These are phyloP conservation scores for Megalopta genalis DNA, from an alignment of 1,140 invertebrate genomes.

Conservation along the genomic window DNA sequence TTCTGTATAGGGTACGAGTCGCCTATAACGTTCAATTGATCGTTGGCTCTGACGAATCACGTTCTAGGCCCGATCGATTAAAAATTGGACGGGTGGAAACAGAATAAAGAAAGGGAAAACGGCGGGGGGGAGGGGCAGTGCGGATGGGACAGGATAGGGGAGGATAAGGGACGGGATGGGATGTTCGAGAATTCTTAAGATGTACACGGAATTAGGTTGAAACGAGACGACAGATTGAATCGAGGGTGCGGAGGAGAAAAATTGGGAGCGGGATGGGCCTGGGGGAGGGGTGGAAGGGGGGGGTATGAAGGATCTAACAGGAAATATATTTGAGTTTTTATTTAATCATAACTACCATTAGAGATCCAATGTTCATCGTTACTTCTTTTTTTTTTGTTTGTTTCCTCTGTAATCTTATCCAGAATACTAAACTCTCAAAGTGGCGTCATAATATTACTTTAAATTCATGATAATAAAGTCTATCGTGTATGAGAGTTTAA, in stretches of 20 bases:
- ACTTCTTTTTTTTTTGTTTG: conserved; percentile 9
- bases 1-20: conserved; percentile 34
- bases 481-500: conserved; percentile 75
- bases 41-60: conserved; percentile 53
- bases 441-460: conserved; percentile 76
- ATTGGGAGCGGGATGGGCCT: too few species aligned
- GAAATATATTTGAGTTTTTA: conserved; percentile 75
- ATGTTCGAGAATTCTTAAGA: conserved; percentile 41
- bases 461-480: conserved; percentile 78
- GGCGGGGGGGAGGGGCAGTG: background rate
- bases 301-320: conserved; percentile 68
- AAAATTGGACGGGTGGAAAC: conserved; percentile 56
- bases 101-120: conserved; percentile 17
- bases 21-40: conserved; percentile 47
- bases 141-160: background rate
- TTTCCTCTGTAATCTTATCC: conserved; percentile 60
- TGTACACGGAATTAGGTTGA: background rate
- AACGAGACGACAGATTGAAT: background rate
- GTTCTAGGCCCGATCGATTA: conserved; percentile 59
- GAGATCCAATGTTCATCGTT: conserved; percentile 70
- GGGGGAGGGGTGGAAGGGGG: background rate
- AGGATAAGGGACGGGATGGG: too few species aligned
- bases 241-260: too few species aligned
- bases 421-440: conserved; percentile 76
- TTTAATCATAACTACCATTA: conserved; percentile 75